phyloP scores from a whole-genome alignment of 2,113 vertebrate species.

The Miniopterus natalensis region DNA sequence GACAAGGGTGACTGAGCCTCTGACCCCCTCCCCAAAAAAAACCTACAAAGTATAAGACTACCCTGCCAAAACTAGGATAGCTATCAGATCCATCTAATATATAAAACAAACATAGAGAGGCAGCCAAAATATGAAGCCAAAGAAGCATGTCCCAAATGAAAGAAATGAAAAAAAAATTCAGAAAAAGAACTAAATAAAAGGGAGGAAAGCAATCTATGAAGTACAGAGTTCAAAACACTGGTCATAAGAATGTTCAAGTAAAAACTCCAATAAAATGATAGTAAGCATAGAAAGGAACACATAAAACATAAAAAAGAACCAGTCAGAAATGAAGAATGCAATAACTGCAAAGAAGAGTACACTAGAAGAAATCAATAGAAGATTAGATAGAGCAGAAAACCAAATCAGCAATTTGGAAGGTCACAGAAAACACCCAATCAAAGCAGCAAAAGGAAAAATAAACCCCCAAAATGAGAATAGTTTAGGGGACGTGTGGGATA shows the following conservation, averaged over 20 bases:
- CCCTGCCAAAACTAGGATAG: not conserved
- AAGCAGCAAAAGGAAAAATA: not conserved
- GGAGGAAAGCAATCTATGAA: not conserved
- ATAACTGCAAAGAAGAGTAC: not conserved
- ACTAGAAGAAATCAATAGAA: not conserved
- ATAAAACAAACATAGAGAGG: not conserved
- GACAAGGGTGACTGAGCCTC: not conserved
- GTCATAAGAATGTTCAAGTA: not conserved
- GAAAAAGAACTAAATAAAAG: not conserved
- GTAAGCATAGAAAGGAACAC: not conserved
- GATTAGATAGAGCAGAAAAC: not conserved
- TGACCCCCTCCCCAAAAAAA: not conserved
- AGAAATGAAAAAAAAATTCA: not conserved
- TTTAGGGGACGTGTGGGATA: not conserved
- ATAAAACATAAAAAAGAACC: not conserved
- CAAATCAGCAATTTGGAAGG: not conserved
- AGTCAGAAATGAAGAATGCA: not conserved
- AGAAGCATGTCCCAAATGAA: not conserved
- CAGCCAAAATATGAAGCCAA: not conserved
- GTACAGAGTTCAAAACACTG: not conserved
- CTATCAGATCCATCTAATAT: not conserved
- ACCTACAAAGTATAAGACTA: not conserved
- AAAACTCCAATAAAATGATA: not conserved
- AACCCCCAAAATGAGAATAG: not conserved
- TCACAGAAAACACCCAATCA: not conserved